Evolutionary conservation across 2,113 vertebrate genomes (phyloP).

Genomic region (Cnemophilus loriae): DNA sequence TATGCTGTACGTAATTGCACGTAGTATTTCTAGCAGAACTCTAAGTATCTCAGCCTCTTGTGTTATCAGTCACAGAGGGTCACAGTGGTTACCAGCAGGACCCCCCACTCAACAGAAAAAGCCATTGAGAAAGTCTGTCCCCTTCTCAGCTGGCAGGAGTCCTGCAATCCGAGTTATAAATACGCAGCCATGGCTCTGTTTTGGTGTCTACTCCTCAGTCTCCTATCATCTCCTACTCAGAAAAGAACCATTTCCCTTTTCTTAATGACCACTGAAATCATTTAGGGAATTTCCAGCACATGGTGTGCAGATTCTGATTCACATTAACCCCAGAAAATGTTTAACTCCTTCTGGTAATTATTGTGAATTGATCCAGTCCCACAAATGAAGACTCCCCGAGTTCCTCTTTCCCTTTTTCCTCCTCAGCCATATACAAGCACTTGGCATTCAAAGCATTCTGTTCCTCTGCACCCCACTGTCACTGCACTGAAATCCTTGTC

Average conservation of each 20-base stretch:
- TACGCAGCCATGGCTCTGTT: constrained; percentile 38
- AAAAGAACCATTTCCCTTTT: constrained; percentile 82
- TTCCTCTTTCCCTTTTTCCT: not conserved
- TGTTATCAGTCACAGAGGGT: not conserved
- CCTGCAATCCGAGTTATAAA: constrained; percentile 47
- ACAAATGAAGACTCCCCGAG: not conserved
- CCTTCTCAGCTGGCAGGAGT: constrained; percentile 25
- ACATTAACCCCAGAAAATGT: constrained; percentile 61
- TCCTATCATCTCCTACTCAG: constrained; percentile 66
- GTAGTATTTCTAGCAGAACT: not conserved
- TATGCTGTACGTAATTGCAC: not conserved
- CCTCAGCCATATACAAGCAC: not conserved
- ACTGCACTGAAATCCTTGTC: not conserved
- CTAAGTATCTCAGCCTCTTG: not conserved
- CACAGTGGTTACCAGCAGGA: not conserved
- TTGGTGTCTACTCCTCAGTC: constrained; percentile 65
- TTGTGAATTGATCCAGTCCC: constrained; percentile 15
- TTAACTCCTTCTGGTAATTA: constrained; percentile 75
- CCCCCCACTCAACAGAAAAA: not conserved
- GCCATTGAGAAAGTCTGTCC: not conserved
- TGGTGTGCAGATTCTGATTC: constrained; percentile 75
- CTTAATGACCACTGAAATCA: constrained; percentile 74
- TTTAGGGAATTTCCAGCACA: constrained; percentile 78
- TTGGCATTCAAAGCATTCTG: not conserved
- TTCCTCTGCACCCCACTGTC: not conserved